Conservation (phyloP, 2,888 invertebrate species). For the Epistrophe eligans region DNA sequence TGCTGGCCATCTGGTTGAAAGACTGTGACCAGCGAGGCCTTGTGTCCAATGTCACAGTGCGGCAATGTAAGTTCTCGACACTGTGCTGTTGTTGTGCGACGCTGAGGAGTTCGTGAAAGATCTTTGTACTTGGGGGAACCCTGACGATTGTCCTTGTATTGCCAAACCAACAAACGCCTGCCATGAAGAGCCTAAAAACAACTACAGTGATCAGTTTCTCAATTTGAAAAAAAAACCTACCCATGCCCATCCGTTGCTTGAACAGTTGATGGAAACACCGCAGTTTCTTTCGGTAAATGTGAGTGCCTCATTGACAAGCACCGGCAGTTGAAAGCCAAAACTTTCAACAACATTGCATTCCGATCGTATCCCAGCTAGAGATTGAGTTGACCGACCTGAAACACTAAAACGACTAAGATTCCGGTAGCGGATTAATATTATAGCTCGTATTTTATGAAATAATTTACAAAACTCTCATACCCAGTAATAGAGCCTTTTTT, state of each 20-base stretch:
- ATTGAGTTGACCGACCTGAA: slow-evolving; percentile 87
- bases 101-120: slow-evolving; percentile 83
- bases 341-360: slow-evolving; percentile 90
- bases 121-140: slow-evolving; percentile 78
- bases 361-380: slow-evolving; percentile 91
- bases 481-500: slow-evolving; percentile 79
- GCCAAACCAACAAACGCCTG: slow-evolving; percentile 94
- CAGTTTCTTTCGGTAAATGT: slow-evolving; percentile 89
- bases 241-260: slow-evolving; percentile 86
- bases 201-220: slow-evolving; percentile 4
- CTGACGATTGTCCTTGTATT: slow-evolving; percentile 85
- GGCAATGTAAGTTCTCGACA: slow-evolving; percentile 95
- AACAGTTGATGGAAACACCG: slow-evolving; percentile 84
- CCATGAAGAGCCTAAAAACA: slow-evolving; percentile 91
- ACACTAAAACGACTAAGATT: slow-evolving; percentile 84
- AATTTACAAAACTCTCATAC: slow-evolving; percentile 56
- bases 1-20: slow-evolving; percentile 86
- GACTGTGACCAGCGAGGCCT: slow-evolving; percentile 92
- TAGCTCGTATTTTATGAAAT: not conserved
- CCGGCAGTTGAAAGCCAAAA: slow-evolving; percentile 92
- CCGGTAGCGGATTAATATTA: not conserved
- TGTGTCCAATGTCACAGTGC: slow-evolving; percentile 95
- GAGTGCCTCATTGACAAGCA: slow-evolving; percentile 94
- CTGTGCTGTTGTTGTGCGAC: slow-evolving; percentile 85
- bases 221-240: slow-evolving; percentile 83